Evolutionary conservation across 2,113 vertebrate genomes (phyloP).

Genomic region (Larimichthys crocea): DNA sequence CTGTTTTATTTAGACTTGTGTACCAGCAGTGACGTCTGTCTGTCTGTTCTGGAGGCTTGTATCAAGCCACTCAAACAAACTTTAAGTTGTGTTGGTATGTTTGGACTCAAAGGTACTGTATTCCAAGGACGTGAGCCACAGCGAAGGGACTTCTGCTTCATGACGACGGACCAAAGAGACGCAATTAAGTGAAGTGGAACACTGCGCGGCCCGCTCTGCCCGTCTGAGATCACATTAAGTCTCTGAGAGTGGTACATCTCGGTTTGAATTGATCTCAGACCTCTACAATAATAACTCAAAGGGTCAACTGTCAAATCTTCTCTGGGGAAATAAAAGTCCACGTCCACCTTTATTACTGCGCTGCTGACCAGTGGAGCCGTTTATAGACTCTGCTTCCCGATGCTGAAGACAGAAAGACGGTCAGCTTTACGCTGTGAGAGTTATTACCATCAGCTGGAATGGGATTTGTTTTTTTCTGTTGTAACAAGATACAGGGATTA

Average conservation of each 20-base stretch:
- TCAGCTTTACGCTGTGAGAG: slow-evolving; percentile 19
- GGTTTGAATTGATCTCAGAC: slow-evolving; percentile 7
- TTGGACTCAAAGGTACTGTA: slow-evolving; percentile 3
- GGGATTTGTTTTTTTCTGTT: slow-evolving; percentile 10
- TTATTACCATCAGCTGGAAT: slow-evolving; percentile 31
- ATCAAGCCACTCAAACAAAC: slow-evolving; percentile 36
- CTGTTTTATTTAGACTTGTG: slow-evolving; percentile 11
- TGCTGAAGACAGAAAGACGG: slow-evolving; percentile 4
- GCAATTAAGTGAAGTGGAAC: neutral
- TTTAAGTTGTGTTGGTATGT: neutral
- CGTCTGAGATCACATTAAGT: neutral
- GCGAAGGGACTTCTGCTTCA: slow-evolving; percentile 16
- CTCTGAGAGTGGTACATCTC: neutral
- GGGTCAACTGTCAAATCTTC: neutral
- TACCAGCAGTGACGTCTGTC: neutral
- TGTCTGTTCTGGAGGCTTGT: slow-evolving; percentile 32
- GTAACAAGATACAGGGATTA: slow-evolving; percentile 36
- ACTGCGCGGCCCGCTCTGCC: neutral
- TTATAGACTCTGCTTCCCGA: slow-evolving; percentile 8
- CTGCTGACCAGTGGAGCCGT: slow-evolving; percentile 18
- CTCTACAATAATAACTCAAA: slow-evolving; percentile 15
- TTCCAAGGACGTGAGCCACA: slow-evolving; percentile 5
- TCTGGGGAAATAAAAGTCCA: slow-evolving; percentile 36
- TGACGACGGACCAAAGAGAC: slow-evolving; percentile 1
- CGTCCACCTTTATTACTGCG: neutral